Evolutionary conservation across 2,888 invertebrate genomes (phyloP).

Genomic region (Acrocera orbiculus): DNA sequence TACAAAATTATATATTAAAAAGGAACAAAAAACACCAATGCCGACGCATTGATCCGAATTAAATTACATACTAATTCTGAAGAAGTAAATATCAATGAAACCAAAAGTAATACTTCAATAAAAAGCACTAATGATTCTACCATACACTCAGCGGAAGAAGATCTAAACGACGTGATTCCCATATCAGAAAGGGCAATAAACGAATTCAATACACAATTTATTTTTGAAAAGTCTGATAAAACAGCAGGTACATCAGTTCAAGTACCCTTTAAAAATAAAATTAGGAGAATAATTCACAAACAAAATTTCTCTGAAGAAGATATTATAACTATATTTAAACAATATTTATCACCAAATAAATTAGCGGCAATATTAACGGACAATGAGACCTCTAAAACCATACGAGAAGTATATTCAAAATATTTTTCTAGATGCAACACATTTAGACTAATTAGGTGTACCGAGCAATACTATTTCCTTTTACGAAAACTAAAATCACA

Average conservation of each 20-base stretch:
- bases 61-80: too few relatives aligned
- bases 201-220: slow-evolving; percentile 3
- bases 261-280: slow-evolving; percentile 11
- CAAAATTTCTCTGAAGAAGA: neutral
- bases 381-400: neutral
- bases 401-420: too few relatives aligned
- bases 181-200: slow-evolving; percentile 7
- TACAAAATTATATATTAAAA: slow-evolving; percentile 11
- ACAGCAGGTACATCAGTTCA: too few relatives aligned
- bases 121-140: too few relatives aligned
- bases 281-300: slow-evolving; percentile 6
- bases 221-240: slow-evolving; percentile 1
- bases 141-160: slow-evolving; percentile 10
- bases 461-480: slow-evolving; percentile 6
- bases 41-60: slow-evolving; percentile 7
- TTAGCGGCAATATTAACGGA: neutral
- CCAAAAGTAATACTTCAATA: slow-evolving; percentile 3
- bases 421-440: too few relatives aligned
- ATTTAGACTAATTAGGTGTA: too few relatives aligned
- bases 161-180: slow-evolving; percentile 8
- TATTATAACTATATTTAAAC: slow-evolving; percentile 4
- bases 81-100: slow-evolving; percentile 1
- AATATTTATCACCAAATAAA: neutral
- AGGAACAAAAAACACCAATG: slow-evolving; percentile 2
- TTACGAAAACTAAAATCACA: slow-evolving; percentile 2